phyloP scores from a whole-genome alignment of 1,140 invertebrate genomes.

The Drosophila mojavensis region DNA sequence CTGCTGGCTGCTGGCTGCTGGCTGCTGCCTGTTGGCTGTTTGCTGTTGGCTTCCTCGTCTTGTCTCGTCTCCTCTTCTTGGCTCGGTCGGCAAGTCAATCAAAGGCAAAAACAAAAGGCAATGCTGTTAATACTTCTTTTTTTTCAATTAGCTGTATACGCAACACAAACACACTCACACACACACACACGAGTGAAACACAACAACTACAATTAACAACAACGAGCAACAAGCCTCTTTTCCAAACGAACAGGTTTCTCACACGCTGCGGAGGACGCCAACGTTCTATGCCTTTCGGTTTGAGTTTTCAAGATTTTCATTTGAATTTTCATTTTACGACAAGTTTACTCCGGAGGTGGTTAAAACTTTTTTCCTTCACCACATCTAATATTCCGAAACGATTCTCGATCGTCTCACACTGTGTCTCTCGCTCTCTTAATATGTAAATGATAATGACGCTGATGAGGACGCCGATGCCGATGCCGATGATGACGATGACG shows the following conservation, averaged over 20 bases:
- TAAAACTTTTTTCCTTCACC: slow-evolving; percentile 52
- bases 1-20: slow-evolving; percentile 13
- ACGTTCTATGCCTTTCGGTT: slow-evolving; percentile 28
- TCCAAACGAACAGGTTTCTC: slow-evolving; percentile 76
- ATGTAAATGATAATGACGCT: slow-evolving; percentile 46
- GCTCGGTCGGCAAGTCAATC: slow-evolving; percentile 71
- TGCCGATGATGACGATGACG: not conserved
- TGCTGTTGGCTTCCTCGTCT: slow-evolving; percentile 13
- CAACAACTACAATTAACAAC: slow-evolving; percentile 45
- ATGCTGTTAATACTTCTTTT: slow-evolving; percentile 77
- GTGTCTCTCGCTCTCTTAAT: slow-evolving; percentile 1
- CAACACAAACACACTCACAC: slow-evolving; percentile 24
- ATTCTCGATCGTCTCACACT: slow-evolving; percentile 7
- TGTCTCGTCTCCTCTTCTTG: slow-evolving; percentile 13
- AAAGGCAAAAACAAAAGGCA: slow-evolving; percentile 75
- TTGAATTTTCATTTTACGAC: slow-evolving; percentile 68
- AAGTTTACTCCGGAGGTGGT: slow-evolving; percentile 30
- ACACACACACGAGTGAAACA: slow-evolving; percentile 17
- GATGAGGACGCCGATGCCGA: no score
- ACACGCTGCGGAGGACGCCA: slow-evolving; percentile 60
- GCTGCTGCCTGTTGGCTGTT: slow-evolving; percentile 20
- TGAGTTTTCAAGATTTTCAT: slow-evolving; percentile 55
- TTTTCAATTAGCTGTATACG: slow-evolving; percentile 73
- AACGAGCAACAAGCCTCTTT: slow-evolving; percentile 52
- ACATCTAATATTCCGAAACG: slow-evolving; percentile 26